Base-by-base conservation (phyloP, 2,113 vertebrate genomes). In the Neogale vison region DNA sequence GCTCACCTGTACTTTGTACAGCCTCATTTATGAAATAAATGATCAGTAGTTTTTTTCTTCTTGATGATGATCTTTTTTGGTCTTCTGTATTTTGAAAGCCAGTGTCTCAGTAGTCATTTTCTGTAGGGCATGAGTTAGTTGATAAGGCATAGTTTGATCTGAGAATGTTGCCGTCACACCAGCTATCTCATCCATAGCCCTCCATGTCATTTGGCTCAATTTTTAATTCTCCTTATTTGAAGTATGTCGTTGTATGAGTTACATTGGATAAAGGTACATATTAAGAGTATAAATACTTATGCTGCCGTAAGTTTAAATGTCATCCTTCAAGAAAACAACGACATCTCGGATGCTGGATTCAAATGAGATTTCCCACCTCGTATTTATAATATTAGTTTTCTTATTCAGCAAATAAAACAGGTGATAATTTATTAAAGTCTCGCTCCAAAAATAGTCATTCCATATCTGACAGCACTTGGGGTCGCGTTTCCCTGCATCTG, bases 351-450 rank as follows among this genome's bases (percentile, higher is more conserved):
- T 67, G 14, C 13, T 88, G 34, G 39, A 90, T 74, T 97, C 57
- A 72, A 55, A 61, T 90, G 59, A 65, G 21, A 90, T 74, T 90
- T 92, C n/a, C 96, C 71, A 36, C 13, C n/a, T 76, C 52, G 24
- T 39, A 57, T 34, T 76, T 69, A 39, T 72, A 69, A 7, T 59
- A 69, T 42, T n/a, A 94, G 18, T 2, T 67, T 91, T 96, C 67
- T 79, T 95, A 65, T 59, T 71, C 94, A 85, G 55, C 26, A 89
- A 93, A 74, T 93, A 77, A 83, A 95, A 87, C 72, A 57, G 31
- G 52, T 87, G 34, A 93, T 93, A 72, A 82, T 87, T 79, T 93
- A 84, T 94, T 95, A 52, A 96, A 86, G 69, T 52, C 47, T 94
- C 85, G 55, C 45, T 96, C 87, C n/a, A 67, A 26, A 63, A 90